Base-by-base conservation (phyloP, 2,888 invertebrate genomes). In the Drosophila gaucha region DNA sequence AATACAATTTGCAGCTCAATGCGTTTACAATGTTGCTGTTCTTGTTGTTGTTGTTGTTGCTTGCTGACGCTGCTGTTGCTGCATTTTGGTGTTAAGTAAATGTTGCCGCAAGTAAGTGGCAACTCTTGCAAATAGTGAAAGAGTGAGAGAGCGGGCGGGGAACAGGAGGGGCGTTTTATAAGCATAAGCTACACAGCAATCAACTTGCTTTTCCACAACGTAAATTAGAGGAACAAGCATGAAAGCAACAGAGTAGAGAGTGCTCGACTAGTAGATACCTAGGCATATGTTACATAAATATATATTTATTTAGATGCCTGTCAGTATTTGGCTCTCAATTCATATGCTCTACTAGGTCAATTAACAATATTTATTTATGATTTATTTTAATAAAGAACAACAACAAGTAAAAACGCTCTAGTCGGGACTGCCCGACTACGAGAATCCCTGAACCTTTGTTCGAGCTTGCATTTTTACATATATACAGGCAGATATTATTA, bases 51-150 rank as follows among this genome's bases (percentile, higher is more conserved):
- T 16, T 56, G 60, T 58, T 65, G 49, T 18, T 44, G 10, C 28
- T n/a, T 41, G 46, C 9, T 22, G 72, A 50, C 65, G 54, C 44
- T 63, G 58, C 33, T 62, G 75, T 36, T 69, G 63, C 28, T 65
- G 74, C 62, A 60, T 67, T 75, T 75, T 75, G 87, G 83, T 78
- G 77, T 77, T 86, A 80, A 83, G 87, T 83, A 88, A 87, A 86
- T 88, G 88, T 86, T 88, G 83, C 74, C 80, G 60, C 77, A 82
- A 78, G 80, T 83, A 88, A 87, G 88, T 85, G 88, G 87, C 85
- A 84, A 76, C 80, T 72, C 71, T 80, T 35, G 44, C 35, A 55
- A 47, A 33, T 33, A 35, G 38, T 24, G 26, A 24, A 50, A 18
- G 26, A 4, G n/a, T 1, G 8, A 22, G 18, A 3, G 26, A 1